Evolutionary conservation across 1,140 invertebrate genomes (phyloP), one percentile per base, ranked within the genome.

Genomic region (Eumaeus atala): DNA sequence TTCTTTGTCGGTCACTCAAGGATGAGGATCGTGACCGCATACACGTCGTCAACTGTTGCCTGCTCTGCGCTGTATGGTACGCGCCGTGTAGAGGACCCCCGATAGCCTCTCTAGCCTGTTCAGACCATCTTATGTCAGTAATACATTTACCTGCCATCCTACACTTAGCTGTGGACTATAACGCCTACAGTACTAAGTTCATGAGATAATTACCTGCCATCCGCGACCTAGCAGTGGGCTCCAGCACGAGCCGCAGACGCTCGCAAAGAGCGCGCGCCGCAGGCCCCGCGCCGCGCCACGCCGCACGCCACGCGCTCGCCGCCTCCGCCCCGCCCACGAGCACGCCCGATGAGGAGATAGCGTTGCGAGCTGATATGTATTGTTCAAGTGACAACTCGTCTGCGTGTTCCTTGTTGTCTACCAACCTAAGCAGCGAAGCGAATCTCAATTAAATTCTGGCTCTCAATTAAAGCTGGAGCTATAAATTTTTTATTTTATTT

Each of bases 251-350:
- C 49, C 98, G 88, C 28, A 99, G 87, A 72, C 98, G 94, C 85
- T 99, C 97, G 63, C 96, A 97, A 7, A 99, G 88, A 59, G 98
- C 95, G 53, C 96, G 92, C 0, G 98, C 93, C 5, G 97, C 84
- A 10, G 83, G 76, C 5, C 90, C 88, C 0, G 95, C 94, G 8
- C 92, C 74, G 0, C 70, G 63, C 84, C 86, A 86, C 44, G 79
- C 70, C 16, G 59, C 56, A 44, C 87, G 68, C 86, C 86, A 87
- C 58, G 62, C 78, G 6, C 37, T 57, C 12, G 38, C 57, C 5
- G 64, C 55, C 9, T 33, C 51, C 9, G 50, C 38, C 3, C 17
- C 37, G 9, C 49, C 4, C 11, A 7, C 17, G 8, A 18, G 48
- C 14, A 9, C 37, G 21, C 18, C 60, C 51, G 36, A 49, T 14